Percentiles rank a stretch among this genome's conserved stretches.
Evolutionary conservation across 2,888 invertebrate genomes (phyloP).

Genomic region (Lepetodrilus schrolli): DNA sequence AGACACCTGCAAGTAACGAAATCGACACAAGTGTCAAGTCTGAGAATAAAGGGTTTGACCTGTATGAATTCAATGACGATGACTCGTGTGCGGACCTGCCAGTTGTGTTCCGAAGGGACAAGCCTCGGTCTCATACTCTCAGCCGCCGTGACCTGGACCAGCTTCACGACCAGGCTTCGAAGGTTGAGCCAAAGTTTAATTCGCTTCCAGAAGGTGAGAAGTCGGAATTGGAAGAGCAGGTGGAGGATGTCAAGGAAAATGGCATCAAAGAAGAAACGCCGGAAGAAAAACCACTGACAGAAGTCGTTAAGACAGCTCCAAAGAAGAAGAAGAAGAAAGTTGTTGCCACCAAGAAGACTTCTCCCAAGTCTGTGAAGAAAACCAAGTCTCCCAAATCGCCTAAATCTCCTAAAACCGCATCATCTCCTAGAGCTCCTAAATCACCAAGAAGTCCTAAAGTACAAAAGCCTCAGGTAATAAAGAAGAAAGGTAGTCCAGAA

Average conservation of each 20-base stretch:
- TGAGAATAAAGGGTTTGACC: constrained; percentile 32
- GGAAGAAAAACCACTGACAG: constrained; percentile 36
- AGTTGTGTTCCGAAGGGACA: constrained; percentile 38
- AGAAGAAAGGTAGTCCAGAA: constrained; percentile 22
- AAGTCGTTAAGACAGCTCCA: constrained; percentile 32
- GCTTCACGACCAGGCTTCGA: constrained; percentile 9
- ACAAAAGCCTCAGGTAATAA: constrained; percentile 26
- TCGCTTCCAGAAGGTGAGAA: constrained; percentile 37
- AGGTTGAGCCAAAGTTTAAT: background rate
- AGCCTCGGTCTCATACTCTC: background rate
- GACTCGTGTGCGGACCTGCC: constrained; percentile 58
- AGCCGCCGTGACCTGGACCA: background rate
- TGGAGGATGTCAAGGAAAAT: constrained; percentile 34
- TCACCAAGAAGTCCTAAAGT: constrained; percentile 19
- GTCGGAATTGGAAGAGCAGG: constrained; percentile 39
- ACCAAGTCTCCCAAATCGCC: constrained; percentile 33
- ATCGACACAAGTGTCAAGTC: background rate
- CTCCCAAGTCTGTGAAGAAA: constrained; percentile 26
- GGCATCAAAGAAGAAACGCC: constrained; percentile 37
- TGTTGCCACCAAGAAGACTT: constrained; percentile 27
- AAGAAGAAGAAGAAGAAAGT: constrained; percentile 37
- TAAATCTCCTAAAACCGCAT: constrained; percentile 5
- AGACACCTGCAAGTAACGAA: background rate
- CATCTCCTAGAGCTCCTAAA: constrained; percentile 33
- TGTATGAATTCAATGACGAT: constrained; percentile 69